A percentile compares a stretch with the other conserved stretches of the same genome.
Evolutionary conservation across 2,797 vertebrate species (phyloP).

Genomic region (Myiothlypis coronata): DNA sequence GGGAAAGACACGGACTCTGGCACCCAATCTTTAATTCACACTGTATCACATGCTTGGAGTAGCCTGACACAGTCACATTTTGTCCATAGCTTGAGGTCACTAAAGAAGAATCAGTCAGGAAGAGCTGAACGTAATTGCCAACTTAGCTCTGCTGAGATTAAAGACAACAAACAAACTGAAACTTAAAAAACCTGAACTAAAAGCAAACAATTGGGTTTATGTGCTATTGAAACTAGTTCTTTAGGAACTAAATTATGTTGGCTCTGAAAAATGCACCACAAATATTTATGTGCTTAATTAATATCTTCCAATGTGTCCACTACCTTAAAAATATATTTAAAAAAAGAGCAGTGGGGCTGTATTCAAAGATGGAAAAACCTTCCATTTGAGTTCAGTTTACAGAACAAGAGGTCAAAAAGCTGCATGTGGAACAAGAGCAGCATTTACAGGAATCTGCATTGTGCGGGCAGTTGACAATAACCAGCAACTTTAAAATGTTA

Average conservation of each 20-base stretch:
- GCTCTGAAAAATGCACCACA: neutral
- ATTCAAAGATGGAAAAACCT: neutral
- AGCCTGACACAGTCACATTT: neutral
- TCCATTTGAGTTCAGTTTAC: neutral
- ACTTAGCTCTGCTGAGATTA: neutral
- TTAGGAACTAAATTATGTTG: neutral
- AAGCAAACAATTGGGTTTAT: neutral
- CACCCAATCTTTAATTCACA: neutral
- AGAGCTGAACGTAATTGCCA: neutral
- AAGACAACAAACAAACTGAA: neutral
- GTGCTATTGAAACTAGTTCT: neutral
- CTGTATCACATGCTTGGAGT: neutral
- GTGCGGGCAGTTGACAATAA: neutral
- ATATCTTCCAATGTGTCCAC: neutral
- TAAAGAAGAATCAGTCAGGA: neutral
- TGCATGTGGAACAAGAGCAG: neutral
- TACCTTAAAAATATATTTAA: neutral
- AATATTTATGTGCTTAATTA: neutral
- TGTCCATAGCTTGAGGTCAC: slow-evolving; percentile 11
- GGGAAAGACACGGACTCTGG: neutral
- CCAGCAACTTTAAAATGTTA: neutral
- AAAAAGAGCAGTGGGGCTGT: neutral
- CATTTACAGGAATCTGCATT: neutral
- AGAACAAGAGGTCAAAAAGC: neutral
- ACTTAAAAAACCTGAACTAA: neutral